Percentiles rank a stretch among this genome's conserved stretches.
Evolutionary conservation across 2,888 invertebrate species (phyloP).

Genomic region (Drosophila subquinaria): DNA sequence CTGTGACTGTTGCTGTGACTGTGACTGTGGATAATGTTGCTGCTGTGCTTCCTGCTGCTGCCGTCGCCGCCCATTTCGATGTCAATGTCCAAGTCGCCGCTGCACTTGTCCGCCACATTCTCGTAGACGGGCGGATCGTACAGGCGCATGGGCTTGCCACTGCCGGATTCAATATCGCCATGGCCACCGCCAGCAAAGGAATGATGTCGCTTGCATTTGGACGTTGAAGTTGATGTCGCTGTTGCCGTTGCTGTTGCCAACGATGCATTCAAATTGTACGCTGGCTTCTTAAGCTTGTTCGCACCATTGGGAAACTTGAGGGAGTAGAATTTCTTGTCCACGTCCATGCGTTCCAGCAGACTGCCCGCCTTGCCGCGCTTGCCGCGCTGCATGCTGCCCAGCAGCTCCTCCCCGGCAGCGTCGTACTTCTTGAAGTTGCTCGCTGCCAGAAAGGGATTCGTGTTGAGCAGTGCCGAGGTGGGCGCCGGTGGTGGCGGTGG

Average conservation of each 20-base stretch:
- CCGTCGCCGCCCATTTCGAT: slow-evolving; percentile 60
- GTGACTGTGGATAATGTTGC: slow-evolving; percentile 38
- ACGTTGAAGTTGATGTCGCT: slow-evolving; percentile 24
- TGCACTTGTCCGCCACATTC: slow-evolving; percentile 88
- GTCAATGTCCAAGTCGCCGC: slow-evolving; percentile 61
- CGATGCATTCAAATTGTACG: slow-evolving; percentile 56
- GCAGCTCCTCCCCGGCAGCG: slow-evolving; percentile 59
- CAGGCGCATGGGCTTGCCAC: slow-evolving; percentile 79
- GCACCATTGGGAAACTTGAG: slow-evolving; percentile 78
- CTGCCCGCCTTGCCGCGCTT: slow-evolving; percentile 46
- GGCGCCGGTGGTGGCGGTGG: slow-evolving; percentile 55
- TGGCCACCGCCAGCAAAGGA: slow-evolving; percentile 85
- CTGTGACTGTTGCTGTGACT: slow-evolving; percentile 14
- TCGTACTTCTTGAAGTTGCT: slow-evolving; percentile 84
- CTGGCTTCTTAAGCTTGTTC: slow-evolving; percentile 55
- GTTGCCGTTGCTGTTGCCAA: slow-evolving; percentile 53
- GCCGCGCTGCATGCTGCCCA: slow-evolving; percentile 53
- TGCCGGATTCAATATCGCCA: slow-evolving; percentile 82
- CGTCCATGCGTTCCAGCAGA: slow-evolving; percentile 67
- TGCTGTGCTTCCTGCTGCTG: slow-evolving; percentile 51
- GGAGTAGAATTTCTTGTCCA: slow-evolving; percentile 85
- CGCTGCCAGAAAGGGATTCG: slow-evolving; percentile 83
- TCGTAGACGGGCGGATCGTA: slow-evolving; percentile 87
- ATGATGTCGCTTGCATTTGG: slow-evolving; percentile 85
- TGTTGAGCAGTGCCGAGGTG: slow-evolving; percentile 62